Evolutionary conservation across 2,797 vertebrate genomes (phyloP).

Genomic region (Anguilla marmorata): DNA sequence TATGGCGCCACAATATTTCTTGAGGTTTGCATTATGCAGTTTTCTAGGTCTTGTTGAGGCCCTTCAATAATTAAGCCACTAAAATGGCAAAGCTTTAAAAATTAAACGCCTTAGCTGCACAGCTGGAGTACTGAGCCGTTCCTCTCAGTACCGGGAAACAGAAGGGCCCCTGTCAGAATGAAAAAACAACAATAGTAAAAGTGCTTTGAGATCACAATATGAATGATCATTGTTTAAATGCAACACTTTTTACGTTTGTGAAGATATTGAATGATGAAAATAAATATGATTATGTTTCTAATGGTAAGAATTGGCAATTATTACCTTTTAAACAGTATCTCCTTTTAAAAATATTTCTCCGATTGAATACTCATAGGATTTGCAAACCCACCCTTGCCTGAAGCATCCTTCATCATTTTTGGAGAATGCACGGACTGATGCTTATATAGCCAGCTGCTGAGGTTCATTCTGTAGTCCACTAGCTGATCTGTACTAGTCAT

Average conservation of each 20-base stretch:
- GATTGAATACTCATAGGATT: not conserved
- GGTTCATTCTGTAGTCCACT: not conserved
- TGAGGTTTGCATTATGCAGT: conserved; percentile 66
- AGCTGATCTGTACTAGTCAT: not conserved
- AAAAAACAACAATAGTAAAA: conserved; percentile 18
- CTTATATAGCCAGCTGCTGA: not conserved
- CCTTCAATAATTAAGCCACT: conserved; percentile 70
- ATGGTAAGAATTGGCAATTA: not conserved
- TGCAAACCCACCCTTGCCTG: not conserved
- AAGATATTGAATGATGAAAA: not conserved
- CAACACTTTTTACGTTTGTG: not conserved
- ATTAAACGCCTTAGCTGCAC: conserved; percentile 56
- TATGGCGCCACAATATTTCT: conserved; percentile 57
- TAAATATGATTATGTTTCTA: not conserved
- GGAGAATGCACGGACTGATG: not conserved
- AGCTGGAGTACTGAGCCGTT: conserved; percentile 45
- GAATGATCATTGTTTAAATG: not conserved
- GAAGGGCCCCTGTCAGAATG: conserved; percentile 50
- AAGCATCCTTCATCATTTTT: not conserved
- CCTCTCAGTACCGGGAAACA: conserved; percentile 29
- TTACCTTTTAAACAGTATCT: not conserved
- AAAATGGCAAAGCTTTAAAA: conserved; percentile 72
- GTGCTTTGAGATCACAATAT: not conserved
- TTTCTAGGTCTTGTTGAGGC: conserved; percentile 60
- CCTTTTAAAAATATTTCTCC: not conserved